phyloP scores from a whole-genome alignment of 2,888 invertebrate species.

The Chironomus riparius region DNA sequence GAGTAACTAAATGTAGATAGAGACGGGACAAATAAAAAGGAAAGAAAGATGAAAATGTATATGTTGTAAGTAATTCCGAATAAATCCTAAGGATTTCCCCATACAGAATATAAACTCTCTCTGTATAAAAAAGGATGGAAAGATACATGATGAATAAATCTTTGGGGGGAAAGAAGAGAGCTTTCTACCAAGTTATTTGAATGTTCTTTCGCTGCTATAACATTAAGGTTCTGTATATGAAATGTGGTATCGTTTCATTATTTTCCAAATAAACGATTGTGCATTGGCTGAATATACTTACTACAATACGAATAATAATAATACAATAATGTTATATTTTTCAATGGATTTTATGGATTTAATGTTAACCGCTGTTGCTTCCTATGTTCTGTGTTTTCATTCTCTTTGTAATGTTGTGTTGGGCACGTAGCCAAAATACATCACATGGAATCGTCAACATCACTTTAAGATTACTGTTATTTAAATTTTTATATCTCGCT shows the following conservation, averaged over 20 bases:
- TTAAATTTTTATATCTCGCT: no score
- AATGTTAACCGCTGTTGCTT: neutral
- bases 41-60: neutral
- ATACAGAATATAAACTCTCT: neutral
- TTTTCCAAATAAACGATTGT: neutral
- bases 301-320: neutral
- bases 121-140: neutral
- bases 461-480: no score
- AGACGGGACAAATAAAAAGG: neutral
- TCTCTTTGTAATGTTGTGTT: neutral
- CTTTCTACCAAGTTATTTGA: conserved; percentile 1
- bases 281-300: conserved; percentile 1
- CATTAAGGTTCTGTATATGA: neutral
- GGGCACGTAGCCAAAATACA: conserved; percentile 3
- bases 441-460: neutral
- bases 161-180: neutral
- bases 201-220: neutral
- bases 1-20: neutral
- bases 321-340: no score
- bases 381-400: neutral
- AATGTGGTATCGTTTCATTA: neutral
- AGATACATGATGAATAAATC: conserved; percentile 11
- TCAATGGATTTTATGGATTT: neutral
- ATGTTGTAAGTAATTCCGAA: neutral
- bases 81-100: neutral